Evolutionary conservation across 2,797 vertebrate species (phyloP), one percentile per base, ranked within the genome.

Genomic region (Carapus acus): DNA sequence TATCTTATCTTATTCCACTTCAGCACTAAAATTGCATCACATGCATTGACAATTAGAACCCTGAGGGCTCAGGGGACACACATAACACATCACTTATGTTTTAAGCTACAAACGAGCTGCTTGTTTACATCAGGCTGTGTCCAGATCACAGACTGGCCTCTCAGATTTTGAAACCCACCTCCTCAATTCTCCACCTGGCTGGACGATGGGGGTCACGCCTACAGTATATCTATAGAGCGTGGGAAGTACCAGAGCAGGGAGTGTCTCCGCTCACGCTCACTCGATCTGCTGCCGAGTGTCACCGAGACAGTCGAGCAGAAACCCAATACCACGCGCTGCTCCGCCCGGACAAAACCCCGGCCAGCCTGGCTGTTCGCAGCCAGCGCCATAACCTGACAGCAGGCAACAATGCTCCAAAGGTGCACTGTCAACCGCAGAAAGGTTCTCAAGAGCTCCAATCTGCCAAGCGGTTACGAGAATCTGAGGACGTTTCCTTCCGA

Each of bases 231-330:
- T 61, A 73, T 63, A 62, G 54, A 81, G 73, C 65, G 69, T 87
- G 86, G 79, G 84, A 87, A 86, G 80, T 48, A 40, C 61, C 58
- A 62, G 73, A 68, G 36, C 58, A 72, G 77, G 83, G 79, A 80
- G 83, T 83, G 81, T 76, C 82, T 31, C 49, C 49, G 66, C 53
- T 67, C 50, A 63, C 49, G 65, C 74, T 81, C 78, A 83, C 69
- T 67, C 77, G 82, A 85, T 78, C 72, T 65, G 51, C 46, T 63
- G 61, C 47, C 54, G 69, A 60, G 68, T 74, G 73, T 76, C 65
- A 70, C 27, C 62, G 50, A 79, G 61, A 70, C 74, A 73, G 70
- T 64, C 62, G 23, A 58, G 52, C 58, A 63, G 79, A 78, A 80
- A 87, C 73, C 23, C 27, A 82, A 86, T 50, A 80, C 77, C 66